Evolutionary conservation across 2,113 vertebrate species (phyloP), one percentile per base, ranked within the genome.

Genomic region (Hiodon tergisus): DNA sequence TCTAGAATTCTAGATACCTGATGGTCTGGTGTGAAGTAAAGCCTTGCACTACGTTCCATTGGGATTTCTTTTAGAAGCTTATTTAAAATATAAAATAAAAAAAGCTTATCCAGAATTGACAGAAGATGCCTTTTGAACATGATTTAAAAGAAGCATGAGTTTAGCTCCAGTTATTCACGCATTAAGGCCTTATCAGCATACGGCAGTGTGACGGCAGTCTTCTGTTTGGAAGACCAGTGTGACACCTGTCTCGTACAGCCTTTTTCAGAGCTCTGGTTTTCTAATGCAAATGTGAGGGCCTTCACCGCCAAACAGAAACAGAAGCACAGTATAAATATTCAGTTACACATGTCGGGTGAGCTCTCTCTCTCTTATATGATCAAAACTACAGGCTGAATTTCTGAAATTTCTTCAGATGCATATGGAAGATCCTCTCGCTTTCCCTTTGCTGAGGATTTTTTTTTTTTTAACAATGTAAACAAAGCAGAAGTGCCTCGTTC

Each of bases 381-480:
- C 16, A 55, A 14, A 57, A 17, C n/a, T 3, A 16, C 14, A 3
- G 7, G 3, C 6, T n/a, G 55, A 5, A 7, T 17, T 31, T 31
- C 31, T 31, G 31, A 2, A 31, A 31, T 31, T 31, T 31, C 31
- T 31, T 31, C 31, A 31, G 31, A 31, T 31, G 31, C 31, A 31
- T 31, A 31, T 31, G 31, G 31, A 66, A 11, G 13, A 69, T 52
- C n/a, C 50, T 51, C 6, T 57, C 58, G 69, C 17, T 59, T 48
- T 46, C 31, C 58, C 50, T 16, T 52, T 50, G 50, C 46, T 4
- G 0, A 55, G 54, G 16, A n/a, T n/a, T 53, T 7, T 6, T 54
- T 13, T 73, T 61, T 8, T 73, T 73, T 73, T 65, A 54, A 65
- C 14, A 8, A 55, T 16, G 11, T 54, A 10, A 74, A 74, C 17